phyloP scores from a whole-genome alignment of 2,113 vertebrate genomes.

The Anoplopoma fimbria region DNA sequence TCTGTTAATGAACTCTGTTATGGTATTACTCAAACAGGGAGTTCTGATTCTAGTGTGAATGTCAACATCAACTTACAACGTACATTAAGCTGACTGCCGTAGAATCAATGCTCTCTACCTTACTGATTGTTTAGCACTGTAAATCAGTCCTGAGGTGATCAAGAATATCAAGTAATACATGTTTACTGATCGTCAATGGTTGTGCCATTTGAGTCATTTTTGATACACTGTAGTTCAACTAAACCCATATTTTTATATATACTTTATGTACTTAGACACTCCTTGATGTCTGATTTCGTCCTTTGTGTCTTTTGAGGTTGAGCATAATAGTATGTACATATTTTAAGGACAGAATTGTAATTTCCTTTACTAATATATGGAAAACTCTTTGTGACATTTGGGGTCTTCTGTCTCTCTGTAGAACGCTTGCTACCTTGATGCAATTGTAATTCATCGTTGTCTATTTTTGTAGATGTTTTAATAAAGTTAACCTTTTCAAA shows the following conservation, averaged over 20 bases:
- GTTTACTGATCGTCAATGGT: conserved; percentile 68
- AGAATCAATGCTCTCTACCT: conserved; percentile 39
- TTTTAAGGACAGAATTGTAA: conserved; percentile 79
- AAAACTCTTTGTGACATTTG: conserved; percentile 72
- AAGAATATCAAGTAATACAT: conserved; percentile 45
- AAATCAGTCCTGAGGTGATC: conserved; percentile 44
- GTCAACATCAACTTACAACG: conserved; percentile 11
- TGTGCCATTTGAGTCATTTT: conserved; percentile 72
- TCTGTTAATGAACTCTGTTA: conserved; percentile 32
- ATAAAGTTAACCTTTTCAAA: conserved; percentile 85
- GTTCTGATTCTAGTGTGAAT: conserved; percentile 31
- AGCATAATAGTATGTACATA: conserved; percentile 82
- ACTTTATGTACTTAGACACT: conserved; percentile 67
- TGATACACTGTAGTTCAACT: conserved; percentile 83
- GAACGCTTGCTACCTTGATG: conserved; percentile 80
- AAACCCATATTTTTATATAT: conserved; percentile 78
- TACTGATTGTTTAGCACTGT: conserved; percentile 62
- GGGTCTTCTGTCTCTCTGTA: conserved; percentile 78
- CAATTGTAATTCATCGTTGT: conserved; percentile 75
- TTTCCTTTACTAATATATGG: conserved; percentile 84
- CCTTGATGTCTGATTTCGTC: conserved; percentile 65
- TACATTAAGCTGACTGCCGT: conserved; percentile 51
- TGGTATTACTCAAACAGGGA: conserved; percentile 1
- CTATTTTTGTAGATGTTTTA: conserved; percentile 87
- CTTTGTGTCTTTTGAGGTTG: conserved; percentile 68